These are phyloP conservation scores for Dicaeum eximium DNA, from an alignment of 2,113 vertebrate species.

Conservation along the genomic window DNA sequence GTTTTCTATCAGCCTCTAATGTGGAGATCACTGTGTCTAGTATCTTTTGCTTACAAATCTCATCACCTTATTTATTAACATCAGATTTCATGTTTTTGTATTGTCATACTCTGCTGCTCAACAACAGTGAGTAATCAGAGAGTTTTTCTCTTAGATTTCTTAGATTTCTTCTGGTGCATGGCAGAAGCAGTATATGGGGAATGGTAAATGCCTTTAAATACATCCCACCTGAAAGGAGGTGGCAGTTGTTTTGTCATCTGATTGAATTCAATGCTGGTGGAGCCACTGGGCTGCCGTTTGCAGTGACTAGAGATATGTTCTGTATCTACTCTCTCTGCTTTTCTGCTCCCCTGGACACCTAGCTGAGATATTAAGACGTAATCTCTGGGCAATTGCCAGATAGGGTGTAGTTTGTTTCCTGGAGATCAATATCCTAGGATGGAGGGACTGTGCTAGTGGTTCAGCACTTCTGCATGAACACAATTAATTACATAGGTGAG, in stretches of 20 bases:
- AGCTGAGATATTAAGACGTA: not conserved
- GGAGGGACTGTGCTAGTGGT: not conserved
- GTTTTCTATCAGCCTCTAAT: not conserved
- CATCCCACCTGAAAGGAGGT: not conserved
- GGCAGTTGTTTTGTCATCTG: not conserved
- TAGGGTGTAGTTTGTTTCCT: not conserved
- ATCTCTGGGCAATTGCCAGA: not conserved
- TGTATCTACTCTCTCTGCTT: not conserved
- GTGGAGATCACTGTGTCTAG: not conserved
- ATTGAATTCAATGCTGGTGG: accelerated
- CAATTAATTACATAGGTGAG: constrained; percentile 10
- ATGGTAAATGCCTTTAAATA: not conserved
- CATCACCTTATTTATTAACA: not conserved
- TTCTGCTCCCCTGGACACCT: not conserved
- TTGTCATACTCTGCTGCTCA: not conserved
- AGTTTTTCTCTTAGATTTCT: not conserved
- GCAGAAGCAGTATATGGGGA: not conserved
- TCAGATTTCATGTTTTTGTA: not conserved
- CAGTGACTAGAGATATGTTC: not conserved
- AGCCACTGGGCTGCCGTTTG: not conserved
- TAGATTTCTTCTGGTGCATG: not conserved
- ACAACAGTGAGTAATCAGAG: accelerated
- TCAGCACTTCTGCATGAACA: not conserved
- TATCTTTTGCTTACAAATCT: not conserved
- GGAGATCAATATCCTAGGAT: not conserved